Evolutionary conservation across 92 coral and sea anemone genomes (phyloP).

Genomic region (Parazoanthus darwini): DNA sequence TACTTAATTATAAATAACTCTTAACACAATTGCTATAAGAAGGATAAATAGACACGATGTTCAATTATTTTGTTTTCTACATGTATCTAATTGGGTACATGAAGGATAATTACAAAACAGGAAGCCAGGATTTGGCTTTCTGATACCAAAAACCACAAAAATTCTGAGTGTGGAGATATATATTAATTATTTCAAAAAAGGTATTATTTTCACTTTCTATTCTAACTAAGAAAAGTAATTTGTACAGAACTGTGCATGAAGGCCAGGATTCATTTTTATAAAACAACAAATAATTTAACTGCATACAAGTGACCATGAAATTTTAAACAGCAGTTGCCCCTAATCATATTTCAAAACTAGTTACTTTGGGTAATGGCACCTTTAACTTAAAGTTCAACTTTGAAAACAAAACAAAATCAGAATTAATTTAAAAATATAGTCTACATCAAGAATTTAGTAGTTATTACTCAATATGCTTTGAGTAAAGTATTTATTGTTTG

Average conservation of each 20-base stretch:
- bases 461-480: constrained; percentile 11
- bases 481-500: constrained; percentile 20
- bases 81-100: neutral
- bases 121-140: neutral
- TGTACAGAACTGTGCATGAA: neutral
- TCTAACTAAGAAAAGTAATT: neutral
- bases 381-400: neutral
- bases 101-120: neutral
- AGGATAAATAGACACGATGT: neutral
- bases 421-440: neutral
- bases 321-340: neutral
- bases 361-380: neutral
- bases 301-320: constrained; percentile 2
- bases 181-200: neutral
- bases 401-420: neutral
- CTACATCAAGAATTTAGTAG: constrained; percentile 1
- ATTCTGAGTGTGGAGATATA: too few species aligned
- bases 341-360: neutral
- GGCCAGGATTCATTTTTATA: neutral
- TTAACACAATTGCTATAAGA: neutral
- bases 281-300: constrained; percentile 5
- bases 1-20: neutral
- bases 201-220: neutral
- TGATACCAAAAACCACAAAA: neutral
- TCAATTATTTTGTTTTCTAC: neutral